Conservation (phyloP, 2,888 invertebrate species). For the Luperina testacea region DNA sequence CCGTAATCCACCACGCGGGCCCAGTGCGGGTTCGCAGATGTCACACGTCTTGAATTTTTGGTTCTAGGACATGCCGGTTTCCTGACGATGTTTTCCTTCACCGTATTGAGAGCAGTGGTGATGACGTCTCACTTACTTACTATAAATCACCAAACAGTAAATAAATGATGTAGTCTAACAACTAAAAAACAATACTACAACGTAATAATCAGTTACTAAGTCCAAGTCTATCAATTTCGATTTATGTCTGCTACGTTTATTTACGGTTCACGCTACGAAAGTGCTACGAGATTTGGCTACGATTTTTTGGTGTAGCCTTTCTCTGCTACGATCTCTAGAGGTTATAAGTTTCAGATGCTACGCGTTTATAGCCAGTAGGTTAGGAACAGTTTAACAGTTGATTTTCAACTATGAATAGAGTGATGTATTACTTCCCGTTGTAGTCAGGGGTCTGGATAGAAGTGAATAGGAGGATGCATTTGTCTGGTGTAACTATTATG, state of each 20-base stretch:
- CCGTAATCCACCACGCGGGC: no score
- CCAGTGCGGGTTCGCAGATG: no score
- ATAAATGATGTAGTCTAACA: background rate
- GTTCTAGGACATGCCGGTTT: no score
- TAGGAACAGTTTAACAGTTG: slow-evolving; percentile 8
- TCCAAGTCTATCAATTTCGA: background rate
- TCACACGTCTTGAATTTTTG: no score
- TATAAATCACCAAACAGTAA: background rate
- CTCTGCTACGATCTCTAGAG: slow-evolving; percentile 23
- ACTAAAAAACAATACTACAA: background rate
- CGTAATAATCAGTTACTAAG: background rate
- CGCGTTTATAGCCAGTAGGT: background rate
- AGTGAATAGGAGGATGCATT: slow-evolving; percentile 36
- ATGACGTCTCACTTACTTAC: background rate
- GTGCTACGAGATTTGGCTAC: slow-evolving; percentile 45
- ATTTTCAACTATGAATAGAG: slow-evolving; percentile 13
- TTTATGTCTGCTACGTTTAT: background rate
- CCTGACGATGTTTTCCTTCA: no score
- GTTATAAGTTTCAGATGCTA: background rate
- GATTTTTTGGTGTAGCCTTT: slow-evolving; percentile 34
- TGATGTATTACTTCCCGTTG: slow-evolving; percentile 48
- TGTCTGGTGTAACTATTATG: slow-evolving; percentile 6
- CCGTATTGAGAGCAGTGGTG: no score
- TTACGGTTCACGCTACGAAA: slow-evolving; percentile 24
- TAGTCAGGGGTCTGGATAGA: slow-evolving; percentile 32